Conservation (phyloP, 2,113 vertebrate species). For the Bubo scandiacus region DNA sequence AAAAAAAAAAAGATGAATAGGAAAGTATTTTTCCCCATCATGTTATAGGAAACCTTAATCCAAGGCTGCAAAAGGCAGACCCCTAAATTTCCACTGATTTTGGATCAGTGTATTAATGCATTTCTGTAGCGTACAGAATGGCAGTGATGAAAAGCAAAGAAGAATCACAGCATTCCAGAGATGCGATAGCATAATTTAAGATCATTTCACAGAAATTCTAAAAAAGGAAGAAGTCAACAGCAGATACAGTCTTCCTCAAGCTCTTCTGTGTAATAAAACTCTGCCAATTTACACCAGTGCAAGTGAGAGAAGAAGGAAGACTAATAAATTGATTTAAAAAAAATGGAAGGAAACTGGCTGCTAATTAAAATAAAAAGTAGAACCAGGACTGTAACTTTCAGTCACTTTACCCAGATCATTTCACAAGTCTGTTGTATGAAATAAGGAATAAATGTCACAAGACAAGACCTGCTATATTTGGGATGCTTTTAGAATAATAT, state of each 20-base stretch:
- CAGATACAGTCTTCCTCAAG: neutral
- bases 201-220: neutral
- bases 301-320: neutral
- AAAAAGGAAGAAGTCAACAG: neutral
- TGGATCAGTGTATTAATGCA: neutral
- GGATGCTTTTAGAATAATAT: neutral
- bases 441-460: neutral
- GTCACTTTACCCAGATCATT: neutral
- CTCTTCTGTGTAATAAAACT: neutral
- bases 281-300: neutral
- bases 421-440: neutral
- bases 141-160: neutral
- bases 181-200: neutral
- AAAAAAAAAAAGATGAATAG: neutral
- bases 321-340: neutral
- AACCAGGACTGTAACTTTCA: neutral
- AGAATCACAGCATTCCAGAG: neutral
- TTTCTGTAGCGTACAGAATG: neutral
- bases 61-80: neutral
- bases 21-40: neutral
- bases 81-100: neutral
- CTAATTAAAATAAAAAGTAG: neutral
- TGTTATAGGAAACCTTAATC: neutral
- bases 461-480: neutral
- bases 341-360: neutral